Conservation (phyloP, 30 jellyfish, hydroid and myxozoan genomes). For the Nemopilema nomurai region DNA sequence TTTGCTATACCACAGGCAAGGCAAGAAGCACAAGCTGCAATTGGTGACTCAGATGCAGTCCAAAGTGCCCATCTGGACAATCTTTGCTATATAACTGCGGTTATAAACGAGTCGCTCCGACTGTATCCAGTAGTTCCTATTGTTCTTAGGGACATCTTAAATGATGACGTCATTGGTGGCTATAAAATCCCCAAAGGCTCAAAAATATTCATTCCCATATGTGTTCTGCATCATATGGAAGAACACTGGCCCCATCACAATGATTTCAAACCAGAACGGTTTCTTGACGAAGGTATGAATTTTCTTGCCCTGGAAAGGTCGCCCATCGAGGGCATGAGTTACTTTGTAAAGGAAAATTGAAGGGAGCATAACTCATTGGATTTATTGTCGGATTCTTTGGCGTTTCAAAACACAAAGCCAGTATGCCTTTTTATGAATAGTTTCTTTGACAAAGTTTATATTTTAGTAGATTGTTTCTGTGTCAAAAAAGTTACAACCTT, state of each 20-base stretch:
- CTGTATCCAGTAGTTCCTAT: conserved; percentile 46
- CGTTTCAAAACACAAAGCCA: background rate
- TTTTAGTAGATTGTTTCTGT: background rate
- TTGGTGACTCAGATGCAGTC: conserved; percentile 21
- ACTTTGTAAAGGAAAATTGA: too few species aligned
- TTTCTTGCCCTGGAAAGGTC: too few species aligned
- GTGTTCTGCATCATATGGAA: conserved; percentile 51
- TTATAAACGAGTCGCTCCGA: conserved; percentile 68
- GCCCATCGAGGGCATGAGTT: too few species aligned
- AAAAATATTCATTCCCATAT: conserved; percentile 19
- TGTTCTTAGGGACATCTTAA: conserved; percentile 28
- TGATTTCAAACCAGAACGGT: conserved; percentile 62
- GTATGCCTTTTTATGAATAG: too few species aligned
- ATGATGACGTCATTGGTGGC: conserved; percentile 61
- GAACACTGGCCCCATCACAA: conserved; percentile 54
- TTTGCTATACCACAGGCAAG: conserved; percentile 17
- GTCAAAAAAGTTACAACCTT: background rate
- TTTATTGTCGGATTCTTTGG: background rate
- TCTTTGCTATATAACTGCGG: conserved; percentile 41
- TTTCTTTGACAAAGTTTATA: too few species aligned
- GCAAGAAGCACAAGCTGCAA: conserved; percentile 25
- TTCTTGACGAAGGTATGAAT: background rate
- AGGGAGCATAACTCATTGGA: too few species aligned
- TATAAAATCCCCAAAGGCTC: conserved; percentile 62
- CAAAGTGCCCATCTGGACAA: conserved; percentile 11